Conservation (phyloP, 2,113 vertebrate genomes). For the Laterallus jamaicensis region DNA sequence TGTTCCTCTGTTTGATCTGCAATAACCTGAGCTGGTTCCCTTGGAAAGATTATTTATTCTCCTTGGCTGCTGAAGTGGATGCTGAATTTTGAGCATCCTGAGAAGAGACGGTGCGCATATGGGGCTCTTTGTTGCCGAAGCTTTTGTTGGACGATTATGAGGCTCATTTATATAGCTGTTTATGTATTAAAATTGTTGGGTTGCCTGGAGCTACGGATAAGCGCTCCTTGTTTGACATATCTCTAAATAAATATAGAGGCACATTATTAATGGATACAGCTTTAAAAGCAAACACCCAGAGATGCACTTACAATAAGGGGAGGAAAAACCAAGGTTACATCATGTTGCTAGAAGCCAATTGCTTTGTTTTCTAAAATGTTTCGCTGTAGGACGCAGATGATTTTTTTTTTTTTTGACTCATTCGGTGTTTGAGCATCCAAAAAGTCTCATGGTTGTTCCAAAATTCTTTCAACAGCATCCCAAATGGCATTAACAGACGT, state of each 20-base stretch:
- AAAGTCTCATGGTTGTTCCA: slow-evolving; percentile 57
- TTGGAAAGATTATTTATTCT: slow-evolving; percentile 50
- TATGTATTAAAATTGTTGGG: slow-evolving; percentile 57
- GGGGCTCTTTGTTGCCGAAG: slow-evolving; percentile 7
- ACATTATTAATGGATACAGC: slow-evolving; percentile 59
- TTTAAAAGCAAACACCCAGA: slow-evolving; percentile 64
- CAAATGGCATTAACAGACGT: slow-evolving; percentile 54
- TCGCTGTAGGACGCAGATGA: slow-evolving; percentile 60
- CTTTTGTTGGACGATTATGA: slow-evolving; percentile 39
- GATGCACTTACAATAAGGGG: slow-evolving; percentile 58
- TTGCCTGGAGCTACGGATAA: slow-evolving; percentile 59
- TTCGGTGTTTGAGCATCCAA: slow-evolving; percentile 48
- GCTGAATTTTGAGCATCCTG: slow-evolving; percentile 13
- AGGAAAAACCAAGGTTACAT: slow-evolving; percentile 69
- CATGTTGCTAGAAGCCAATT: slow-evolving; percentile 60
- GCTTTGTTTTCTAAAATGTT: slow-evolving; percentile 64
- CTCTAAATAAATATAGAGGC: slow-evolving; percentile 59
- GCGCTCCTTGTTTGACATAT: slow-evolving; percentile 41
- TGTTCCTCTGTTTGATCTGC: slow-evolving; percentile 32
- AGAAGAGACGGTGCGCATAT: neutral
- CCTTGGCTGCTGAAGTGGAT: slow-evolving; percentile 31
- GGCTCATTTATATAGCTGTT: slow-evolving; percentile 47
- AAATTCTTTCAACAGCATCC: slow-evolving; percentile 65
- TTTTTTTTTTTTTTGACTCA: slow-evolving; percentile 66
- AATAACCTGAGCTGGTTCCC: slow-evolving; percentile 44